These are phyloP conservation scores for Magallana gigas DNA, from an alignment of 1,140 invertebrate species.

Conservation along the genomic window DNA sequence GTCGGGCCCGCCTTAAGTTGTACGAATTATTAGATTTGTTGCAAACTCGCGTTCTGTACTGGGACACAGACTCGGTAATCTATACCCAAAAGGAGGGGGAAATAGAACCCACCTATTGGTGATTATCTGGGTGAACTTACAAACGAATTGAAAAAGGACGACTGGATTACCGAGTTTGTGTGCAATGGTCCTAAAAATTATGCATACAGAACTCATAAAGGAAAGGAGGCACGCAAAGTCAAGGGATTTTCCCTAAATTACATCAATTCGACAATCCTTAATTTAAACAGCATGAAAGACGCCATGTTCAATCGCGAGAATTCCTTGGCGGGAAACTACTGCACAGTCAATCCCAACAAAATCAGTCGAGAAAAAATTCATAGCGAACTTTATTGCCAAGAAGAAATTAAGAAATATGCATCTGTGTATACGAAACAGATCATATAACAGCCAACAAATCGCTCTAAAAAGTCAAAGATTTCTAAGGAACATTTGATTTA, in stretches of 20 bases:
- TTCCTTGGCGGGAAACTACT: not conserved
- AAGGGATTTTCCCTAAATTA: constrained; percentile 56
- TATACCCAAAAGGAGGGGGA: constrained; percentile 39
- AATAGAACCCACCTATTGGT: constrained; percentile 32
- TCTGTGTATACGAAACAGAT: constrained; percentile 46
- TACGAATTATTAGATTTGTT: constrained; percentile 75
- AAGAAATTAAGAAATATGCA: constrained; percentile 44
- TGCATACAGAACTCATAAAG: constrained; percentile 46
- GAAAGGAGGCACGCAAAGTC: constrained; percentile 55
- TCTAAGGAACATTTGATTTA: too few relatives aligned
- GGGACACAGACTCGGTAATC: constrained; percentile 76
- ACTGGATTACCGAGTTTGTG: constrained; percentile 47
- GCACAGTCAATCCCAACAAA: constrained; percentile 14
- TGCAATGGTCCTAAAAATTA: constrained; percentile 58
- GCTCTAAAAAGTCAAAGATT: too few relatives aligned
- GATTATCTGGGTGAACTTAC: constrained; percentile 57
- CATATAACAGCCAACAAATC: too few relatives aligned
- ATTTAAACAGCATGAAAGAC: constrained; percentile 46
- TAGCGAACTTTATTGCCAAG: constrained; percentile 26
- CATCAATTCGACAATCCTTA: constrained; percentile 45
- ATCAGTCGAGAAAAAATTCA: constrained; percentile 41
- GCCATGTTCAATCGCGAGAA: constrained; percentile 32
- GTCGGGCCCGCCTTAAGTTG: constrained; percentile 77
- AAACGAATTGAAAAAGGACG: constrained; percentile 44
- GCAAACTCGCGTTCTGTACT: constrained; percentile 73